Conservation (phyloP, 2,797 vertebrate genomes). For the Esox masquinongy region DNA sequence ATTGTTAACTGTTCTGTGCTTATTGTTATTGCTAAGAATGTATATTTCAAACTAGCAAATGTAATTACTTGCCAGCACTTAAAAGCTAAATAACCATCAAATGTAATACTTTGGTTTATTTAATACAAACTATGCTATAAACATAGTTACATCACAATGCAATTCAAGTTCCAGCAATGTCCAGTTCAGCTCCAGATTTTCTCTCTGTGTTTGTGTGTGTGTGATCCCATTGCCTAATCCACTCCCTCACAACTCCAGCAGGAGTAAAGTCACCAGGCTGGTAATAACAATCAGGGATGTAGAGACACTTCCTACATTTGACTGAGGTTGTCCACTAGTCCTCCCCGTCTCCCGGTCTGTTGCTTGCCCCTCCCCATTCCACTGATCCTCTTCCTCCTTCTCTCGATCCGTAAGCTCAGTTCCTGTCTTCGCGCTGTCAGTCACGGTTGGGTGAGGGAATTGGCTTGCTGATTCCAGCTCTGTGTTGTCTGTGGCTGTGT, state of each 20-base stretch:
- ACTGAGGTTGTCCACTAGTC: background rate
- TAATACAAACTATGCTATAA: background rate
- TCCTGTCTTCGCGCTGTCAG: background rate
- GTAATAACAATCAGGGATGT: background rate
- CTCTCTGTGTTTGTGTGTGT: background rate
- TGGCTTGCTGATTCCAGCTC: background rate
- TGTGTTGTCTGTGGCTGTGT: background rate
- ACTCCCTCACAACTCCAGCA: background rate
- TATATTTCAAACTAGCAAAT: background rate
- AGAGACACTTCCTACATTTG: background rate
- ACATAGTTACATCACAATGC: slow-evolving; percentile 1
- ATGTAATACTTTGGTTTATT: background rate
- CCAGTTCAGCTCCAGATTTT: background rate
- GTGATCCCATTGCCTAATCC: background rate
- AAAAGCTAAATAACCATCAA: background rate
- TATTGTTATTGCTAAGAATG: background rate
- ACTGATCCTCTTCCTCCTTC: background rate
- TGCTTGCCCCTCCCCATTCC: background rate
- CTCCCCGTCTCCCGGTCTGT: background rate
- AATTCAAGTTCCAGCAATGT: background rate
- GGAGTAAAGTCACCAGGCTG: background rate
- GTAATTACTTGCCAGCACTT: background rate
- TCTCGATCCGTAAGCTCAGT: background rate
- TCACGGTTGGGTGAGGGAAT: background rate
- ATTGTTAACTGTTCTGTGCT: background rate